Conservation (phyloP, 2,113 vertebrate species). For the Pygoscelis antarcticus region DNA sequence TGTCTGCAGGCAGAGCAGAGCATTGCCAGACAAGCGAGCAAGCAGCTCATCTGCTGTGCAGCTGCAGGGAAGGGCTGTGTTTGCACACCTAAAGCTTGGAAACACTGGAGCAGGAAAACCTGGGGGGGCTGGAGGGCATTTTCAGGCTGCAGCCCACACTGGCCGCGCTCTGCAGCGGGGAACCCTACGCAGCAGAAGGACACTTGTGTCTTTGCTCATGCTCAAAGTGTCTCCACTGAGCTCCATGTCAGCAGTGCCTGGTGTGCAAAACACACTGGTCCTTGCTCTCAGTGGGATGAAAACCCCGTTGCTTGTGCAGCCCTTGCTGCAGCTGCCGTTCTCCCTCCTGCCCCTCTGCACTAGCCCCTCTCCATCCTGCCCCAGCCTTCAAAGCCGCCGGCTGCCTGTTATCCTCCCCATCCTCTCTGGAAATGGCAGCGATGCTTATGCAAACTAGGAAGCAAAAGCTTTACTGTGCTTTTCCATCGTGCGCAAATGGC, state of each 20-base stretch:
- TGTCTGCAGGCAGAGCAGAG: not conserved
- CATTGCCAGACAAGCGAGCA: not conserved
- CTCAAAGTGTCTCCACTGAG: rapidly evolving
- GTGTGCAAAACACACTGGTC: rapidly evolving
- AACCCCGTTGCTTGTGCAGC: rapidly evolving
- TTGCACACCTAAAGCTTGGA: not conserved
- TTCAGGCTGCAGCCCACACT: not conserved
- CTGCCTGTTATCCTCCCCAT: not conserved
- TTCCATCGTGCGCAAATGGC: not conserved
- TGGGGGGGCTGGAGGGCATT: no score
- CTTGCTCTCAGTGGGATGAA: rapidly evolving
- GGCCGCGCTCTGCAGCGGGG: rapidly evolving
- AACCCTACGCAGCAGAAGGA: rapidly evolving
- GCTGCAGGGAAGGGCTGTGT: not conserved
- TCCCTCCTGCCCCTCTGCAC: not conserved
- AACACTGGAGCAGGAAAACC: not conserved
- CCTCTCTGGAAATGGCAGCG: not conserved
- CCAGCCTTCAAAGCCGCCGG: not conserved
- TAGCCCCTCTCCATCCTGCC: not conserved
- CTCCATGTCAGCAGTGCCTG: rapidly evolving
- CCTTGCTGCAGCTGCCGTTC: not conserved
- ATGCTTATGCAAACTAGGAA: not conserved
- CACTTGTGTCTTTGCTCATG: rapidly evolving
- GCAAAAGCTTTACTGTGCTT: not conserved
- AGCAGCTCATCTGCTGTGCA: not conserved